Conservation (phyloP, 2,113 vertebrate species). For the Carassius carassius region DNA sequence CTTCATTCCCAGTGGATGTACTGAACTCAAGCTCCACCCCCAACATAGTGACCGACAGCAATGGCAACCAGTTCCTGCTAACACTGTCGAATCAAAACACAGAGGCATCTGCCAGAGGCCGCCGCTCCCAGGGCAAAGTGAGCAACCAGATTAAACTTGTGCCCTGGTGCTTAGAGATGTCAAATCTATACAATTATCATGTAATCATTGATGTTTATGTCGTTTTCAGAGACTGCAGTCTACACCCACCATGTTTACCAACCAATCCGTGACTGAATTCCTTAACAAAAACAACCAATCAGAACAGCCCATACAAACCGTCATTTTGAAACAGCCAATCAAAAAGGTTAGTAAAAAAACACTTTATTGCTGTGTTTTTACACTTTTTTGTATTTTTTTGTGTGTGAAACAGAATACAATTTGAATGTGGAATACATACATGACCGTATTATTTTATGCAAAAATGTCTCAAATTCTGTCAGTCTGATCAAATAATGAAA, state of each 20-base stretch:
- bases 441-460: background rate
- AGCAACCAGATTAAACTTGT: slow-evolving; percentile 62
- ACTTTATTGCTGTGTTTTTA: background rate
- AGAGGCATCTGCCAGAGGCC: slow-evolving; percentile 60
- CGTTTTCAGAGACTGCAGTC: slow-evolving; percentile 71
- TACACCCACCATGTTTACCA: slow-evolving; percentile 64
- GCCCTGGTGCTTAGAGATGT: background rate
- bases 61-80: slow-evolving; percentile 85
- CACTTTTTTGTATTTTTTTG: background rate
- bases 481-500: too few relatives aligned
- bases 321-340: slow-evolving; percentile 64
- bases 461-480: background rate
- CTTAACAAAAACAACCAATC: slow-evolving; percentile 59
- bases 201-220: background rate
- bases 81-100: slow-evolving; percentile 77
- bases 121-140: slow-evolving; percentile 45
- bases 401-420: background rate
- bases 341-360: slow-evolving; percentile 69
- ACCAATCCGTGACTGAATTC: slow-evolving; percentile 60
- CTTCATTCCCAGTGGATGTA: slow-evolving; percentile 60
- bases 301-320: slow-evolving; percentile 57
- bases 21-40: slow-evolving; percentile 73
- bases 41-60: slow-evolving; percentile 77
- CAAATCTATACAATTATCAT: background rate
- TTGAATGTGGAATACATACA: background rate